phyloP scores from a whole-genome alignment of 2,888 invertebrate species.

The Sphecodes monilicornis region DNA sequence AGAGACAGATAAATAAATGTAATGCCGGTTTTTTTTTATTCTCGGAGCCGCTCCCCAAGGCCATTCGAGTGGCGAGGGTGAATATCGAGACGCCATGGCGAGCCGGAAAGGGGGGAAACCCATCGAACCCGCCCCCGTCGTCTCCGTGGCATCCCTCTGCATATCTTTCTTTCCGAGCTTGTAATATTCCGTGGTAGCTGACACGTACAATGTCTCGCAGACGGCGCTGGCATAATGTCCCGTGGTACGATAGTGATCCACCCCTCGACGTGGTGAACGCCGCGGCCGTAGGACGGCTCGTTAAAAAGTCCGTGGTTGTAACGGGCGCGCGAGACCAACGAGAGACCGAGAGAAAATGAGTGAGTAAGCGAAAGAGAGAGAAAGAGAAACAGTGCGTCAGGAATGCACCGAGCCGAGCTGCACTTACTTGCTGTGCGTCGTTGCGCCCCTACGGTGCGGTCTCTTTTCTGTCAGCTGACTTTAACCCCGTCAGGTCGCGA shows the following conservation, averaged over 20 bases:
- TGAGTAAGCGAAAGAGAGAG: not conserved
- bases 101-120: constrained; percentile 23
- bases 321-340: constrained; percentile 24
- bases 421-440: constrained; percentile 55
- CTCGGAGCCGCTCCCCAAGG: not conserved
- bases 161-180: constrained; percentile 41
- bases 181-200: constrained; percentile 57
- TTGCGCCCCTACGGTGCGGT: constrained; percentile 36
- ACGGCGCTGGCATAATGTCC: constrained; percentile 61
- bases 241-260: constrained; percentile 51
- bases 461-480: constrained; percentile 38
- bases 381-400: not conserved
- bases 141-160: constrained; percentile 27
- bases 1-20: constrained; percentile 32
- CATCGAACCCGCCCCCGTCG: constrained; percentile 34
- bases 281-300: constrained; percentile 45
- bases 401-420: constrained; percentile 60
- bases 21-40: not conserved
- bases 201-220: constrained; percentile 59
- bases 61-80: not conserved
- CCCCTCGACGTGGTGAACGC: constrained; percentile 55
- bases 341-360: not conserved
- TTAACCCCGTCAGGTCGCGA: constrained; percentile 11
- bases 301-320: constrained; percentile 65
- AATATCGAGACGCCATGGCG: constrained; percentile 32